Conservation (phyloP, 2,113 vertebrate species). For the Eubucco bourcierii region DNA sequence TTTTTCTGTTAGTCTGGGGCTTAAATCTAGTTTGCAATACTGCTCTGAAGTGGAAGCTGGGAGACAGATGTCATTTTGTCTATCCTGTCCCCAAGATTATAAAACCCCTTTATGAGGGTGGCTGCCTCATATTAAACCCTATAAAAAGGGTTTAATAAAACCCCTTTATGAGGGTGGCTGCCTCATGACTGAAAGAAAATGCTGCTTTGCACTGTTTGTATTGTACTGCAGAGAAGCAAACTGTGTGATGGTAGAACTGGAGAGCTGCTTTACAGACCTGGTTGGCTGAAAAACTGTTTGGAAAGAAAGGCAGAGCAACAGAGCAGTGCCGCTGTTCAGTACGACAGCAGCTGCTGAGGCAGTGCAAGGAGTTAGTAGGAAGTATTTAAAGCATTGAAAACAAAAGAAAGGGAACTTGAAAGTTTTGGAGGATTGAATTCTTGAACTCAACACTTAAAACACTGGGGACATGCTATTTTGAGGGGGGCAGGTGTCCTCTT, state of each 20-base stretch:
- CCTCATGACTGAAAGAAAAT: background rate
- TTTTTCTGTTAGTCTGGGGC: background rate
- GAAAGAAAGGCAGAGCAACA: background rate
- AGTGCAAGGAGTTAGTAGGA: background rate
- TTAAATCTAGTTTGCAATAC: background rate
- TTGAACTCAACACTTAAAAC: background rate
- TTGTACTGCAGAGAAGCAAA: background rate
- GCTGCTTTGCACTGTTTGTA: background rate
- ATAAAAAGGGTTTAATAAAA: background rate
- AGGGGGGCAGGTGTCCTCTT: background rate
- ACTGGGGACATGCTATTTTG: no score
- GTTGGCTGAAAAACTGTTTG: background rate
- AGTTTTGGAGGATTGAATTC: background rate
- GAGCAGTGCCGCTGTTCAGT: background rate
- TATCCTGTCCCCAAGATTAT: background rate
- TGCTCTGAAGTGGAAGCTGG: background rate
- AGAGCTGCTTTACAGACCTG: background rate
- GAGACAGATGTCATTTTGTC: background rate
- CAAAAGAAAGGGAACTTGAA: background rate
- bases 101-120: background rate
- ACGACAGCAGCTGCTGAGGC: background rate
- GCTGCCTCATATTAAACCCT: background rate
- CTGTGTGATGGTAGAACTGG: background rate
- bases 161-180: rapidly evolving
- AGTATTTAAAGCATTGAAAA: background rate